Evolutionary conservation across 2,888 invertebrate species (phyloP).

Genomic region (Yponomeuta malinellus): DNA sequence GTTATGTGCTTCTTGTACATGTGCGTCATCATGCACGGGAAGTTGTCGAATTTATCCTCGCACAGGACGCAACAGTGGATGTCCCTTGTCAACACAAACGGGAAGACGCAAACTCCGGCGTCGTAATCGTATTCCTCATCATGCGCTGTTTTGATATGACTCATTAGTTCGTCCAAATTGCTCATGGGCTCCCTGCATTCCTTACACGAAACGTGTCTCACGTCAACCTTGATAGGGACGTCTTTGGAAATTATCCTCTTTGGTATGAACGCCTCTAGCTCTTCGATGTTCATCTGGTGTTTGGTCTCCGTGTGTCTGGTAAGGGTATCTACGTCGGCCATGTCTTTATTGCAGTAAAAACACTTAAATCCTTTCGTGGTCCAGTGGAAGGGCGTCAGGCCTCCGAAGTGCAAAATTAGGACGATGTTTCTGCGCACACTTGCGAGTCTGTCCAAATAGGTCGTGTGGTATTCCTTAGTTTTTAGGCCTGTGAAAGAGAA

Average conservation of each 20-base stretch:
- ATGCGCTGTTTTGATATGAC: constrained; percentile 39
- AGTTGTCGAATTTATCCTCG: constrained; percentile 42
- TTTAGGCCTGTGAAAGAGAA: constrained; percentile 52
- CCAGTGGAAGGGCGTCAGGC: constrained; percentile 52
- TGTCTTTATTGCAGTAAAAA: constrained; percentile 49
- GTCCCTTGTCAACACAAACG: constrained; percentile 43
- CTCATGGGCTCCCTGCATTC: constrained; percentile 32
- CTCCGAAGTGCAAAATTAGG: constrained; percentile 44
- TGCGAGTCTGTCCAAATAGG: constrained; percentile 40
- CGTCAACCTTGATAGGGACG: constrained; percentile 54
- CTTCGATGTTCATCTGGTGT: constrained; percentile 33
- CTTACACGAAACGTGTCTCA: constrained; percentile 42
- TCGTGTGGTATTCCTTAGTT: constrained; percentile 26
- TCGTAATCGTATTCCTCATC: constrained; percentile 37
- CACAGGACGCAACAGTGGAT: constrained; percentile 45
- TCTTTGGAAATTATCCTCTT: constrained; percentile 50
- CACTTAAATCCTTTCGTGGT: constrained; percentile 51
- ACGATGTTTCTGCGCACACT: constrained; percentile 43
- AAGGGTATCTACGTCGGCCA: constrained; percentile 41
- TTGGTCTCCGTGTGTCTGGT: constrained; percentile 39
- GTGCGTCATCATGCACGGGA: constrained; percentile 43
- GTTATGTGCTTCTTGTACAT: constrained; percentile 52
- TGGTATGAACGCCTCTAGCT: constrained; percentile 32
- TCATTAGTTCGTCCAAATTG: constrained; percentile 38
- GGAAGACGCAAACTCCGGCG: constrained; percentile 41